Evolutionary conservation across 1,140 invertebrate genomes (phyloP).

Genomic region (Antheraea pernyi): DNA sequence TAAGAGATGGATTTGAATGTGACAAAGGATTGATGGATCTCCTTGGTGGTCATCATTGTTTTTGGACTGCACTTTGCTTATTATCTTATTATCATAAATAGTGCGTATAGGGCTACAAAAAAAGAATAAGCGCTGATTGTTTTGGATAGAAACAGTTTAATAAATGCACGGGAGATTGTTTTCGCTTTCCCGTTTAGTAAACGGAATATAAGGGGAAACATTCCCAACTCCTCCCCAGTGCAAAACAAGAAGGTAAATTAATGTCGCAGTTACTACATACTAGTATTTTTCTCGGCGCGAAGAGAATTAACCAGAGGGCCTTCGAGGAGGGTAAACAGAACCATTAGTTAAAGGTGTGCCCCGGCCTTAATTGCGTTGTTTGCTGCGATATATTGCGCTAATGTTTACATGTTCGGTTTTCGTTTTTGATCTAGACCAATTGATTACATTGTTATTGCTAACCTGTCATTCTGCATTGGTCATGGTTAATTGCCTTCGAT

Average conservation of each 20-base stretch:
- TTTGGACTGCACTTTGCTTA: too few relatives aligned
- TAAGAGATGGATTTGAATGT: too few relatives aligned
- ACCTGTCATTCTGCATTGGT: too few relatives aligned
- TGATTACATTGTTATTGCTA: neutral
- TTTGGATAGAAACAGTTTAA: too few relatives aligned
- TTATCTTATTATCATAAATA: too few relatives aligned
- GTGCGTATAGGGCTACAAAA: too few relatives aligned
- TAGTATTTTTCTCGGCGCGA: neutral
- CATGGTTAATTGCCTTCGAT: too few relatives aligned
- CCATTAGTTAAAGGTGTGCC: constrained; percentile 8
- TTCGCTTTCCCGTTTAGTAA: neutral
- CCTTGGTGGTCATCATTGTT: too few relatives aligned
- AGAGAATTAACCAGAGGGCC: neutral
- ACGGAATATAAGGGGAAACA: neutral
- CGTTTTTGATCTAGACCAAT: neutral
- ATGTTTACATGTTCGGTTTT: neutral
- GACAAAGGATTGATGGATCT: too few relatives aligned
- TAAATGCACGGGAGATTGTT: too few relatives aligned
- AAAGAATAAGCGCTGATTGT: too few relatives aligned
- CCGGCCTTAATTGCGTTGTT: neutral
- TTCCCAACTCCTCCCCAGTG: neutral
- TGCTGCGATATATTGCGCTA: neutral
- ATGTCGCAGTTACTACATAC: neutral
- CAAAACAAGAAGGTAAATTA: constrained; percentile 3
- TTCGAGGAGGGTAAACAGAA: neutral